A percentile compares a stretch with the other conserved stretches of the same genome.
Conservation (phyloP, 1,140 invertebrate species). For the Zaprionus lachaisei region DNA sequence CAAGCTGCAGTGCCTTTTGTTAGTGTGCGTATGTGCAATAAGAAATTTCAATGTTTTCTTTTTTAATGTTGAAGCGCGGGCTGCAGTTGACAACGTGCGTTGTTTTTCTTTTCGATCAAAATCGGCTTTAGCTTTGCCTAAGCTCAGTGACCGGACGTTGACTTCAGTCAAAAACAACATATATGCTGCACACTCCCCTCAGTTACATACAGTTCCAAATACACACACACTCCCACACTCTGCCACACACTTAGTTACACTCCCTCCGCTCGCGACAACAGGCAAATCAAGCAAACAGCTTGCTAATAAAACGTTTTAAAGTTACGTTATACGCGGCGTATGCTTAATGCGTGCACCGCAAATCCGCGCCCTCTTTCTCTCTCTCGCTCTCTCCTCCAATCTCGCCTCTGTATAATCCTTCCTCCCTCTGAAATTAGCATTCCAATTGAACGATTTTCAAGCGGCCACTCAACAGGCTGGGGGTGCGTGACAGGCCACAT, state of each 20-base stretch:
- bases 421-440: conserved; percentile 62
- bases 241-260: too few species aligned
- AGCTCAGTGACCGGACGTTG: conserved; percentile 19
- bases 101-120: conserved; percentile 14
- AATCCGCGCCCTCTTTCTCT: not conserved
- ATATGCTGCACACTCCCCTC: not conserved
- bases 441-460: conserved; percentile 70
- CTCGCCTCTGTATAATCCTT: not conserved
- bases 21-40: conserved; percentile 14
- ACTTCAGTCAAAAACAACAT: conserved; percentile 7
- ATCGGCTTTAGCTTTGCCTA: conserved; percentile 32
- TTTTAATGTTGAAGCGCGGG: conserved; percentile 1
- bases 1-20: not conserved
- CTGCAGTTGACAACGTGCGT: conserved; percentile 29
- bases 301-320: conserved; percentile 39
- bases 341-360: conserved; percentile 37
- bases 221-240: not conserved
- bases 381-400: not conserved
- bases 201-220: not conserved
- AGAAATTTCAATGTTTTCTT: conserved; percentile 23
- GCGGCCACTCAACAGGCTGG: conserved; percentile 58
- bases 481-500: conserved; percentile 62
- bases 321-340: conserved; percentile 34
- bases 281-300: not conserved
- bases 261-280: not conserved